Base-by-base conservation (phyloP, 2,113 vertebrate species). In the Sphyrna mokarran region DNA sequence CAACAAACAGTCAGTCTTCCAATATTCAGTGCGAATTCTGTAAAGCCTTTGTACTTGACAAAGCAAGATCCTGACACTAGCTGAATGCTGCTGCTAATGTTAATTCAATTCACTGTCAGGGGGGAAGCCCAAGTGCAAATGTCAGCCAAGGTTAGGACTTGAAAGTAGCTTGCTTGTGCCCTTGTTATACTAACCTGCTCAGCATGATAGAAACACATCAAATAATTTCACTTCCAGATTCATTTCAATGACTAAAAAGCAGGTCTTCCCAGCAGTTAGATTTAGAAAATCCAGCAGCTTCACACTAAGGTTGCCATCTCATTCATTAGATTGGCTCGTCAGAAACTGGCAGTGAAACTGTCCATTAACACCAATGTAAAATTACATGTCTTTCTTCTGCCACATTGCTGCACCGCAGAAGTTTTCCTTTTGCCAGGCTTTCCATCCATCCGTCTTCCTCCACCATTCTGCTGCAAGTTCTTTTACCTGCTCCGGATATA, bases 51-150 rank as follows among this genome's bases (percentile, higher is more conserved):
- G 89, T 93, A 93, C 89, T 93, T 63, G 63, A 93, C 61, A 66
- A 66, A 37, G 61, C 61, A 93, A 37, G 89, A 93, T 93, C n/a
- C 89, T 40, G 61, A 93, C 89, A 66, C 89, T 66, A 43, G 66
- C 58, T 93, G 89, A 93, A 66, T 93, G 89, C 89, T 93, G 61
- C 26, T 93, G 61, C n/a, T 93, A 93, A 93, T 93, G 89, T 93
- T 93, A 93, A 93, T 93, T 93, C 89, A 93, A 93, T 93, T 93
- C 89, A 93, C 89, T 93, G 89, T 93, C 37, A 43, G 89, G 61
- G 89, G 89, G 61, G 61, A 68, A 22, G 89, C 89, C 61, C 61
- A 93, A 93, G 89, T 93, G 61, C 61, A 93, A 93, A 93, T 93
- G 61, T 93, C 89, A 93, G 89, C 89, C 89, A 93, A 93, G 89